A percentile compares a stretch with the other conserved stretches of the same genome.
phyloP scores from a whole-genome alignment of 2,797 vertebrate species.

The Jordanella pulchra region DNA sequence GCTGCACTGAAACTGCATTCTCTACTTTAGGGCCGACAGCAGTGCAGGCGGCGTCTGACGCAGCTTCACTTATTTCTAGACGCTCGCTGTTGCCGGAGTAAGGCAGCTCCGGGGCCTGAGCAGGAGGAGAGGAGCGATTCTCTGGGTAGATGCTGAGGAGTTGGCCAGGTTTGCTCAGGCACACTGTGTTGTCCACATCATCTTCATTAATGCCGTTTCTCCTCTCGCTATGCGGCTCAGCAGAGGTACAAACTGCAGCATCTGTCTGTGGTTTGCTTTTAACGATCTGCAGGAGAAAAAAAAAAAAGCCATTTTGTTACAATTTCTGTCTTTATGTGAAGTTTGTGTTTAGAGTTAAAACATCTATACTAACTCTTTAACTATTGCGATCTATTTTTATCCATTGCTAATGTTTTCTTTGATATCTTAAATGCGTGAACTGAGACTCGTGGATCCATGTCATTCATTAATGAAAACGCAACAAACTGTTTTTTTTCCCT shows the following conservation, averaged over 20 bases:
- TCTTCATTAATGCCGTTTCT: neutral
- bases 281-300: constrained; percentile 49
- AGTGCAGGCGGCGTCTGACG: constrained; percentile 1
- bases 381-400: too few species aligned
- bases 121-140: neutral
- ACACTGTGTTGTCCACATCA: constrained; percentile 20
- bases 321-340: too few species aligned
- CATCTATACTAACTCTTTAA: neutral
- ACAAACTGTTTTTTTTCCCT: neutral
- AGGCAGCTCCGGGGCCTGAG: constrained; percentile 3
- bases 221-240: neutral
- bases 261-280: constrained; percentile 23
- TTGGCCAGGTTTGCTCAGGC: constrained; percentile 66
- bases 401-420: too few species aligned
- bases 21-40: neutral
- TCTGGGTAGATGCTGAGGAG: constrained; percentile 49
- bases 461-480: neutral
- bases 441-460: neutral
- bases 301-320: neutral
- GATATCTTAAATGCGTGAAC: too few species aligned
- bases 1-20: neutral
- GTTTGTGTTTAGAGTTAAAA: neutral
- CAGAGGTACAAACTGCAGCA: neutral
- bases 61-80: constrained; percentile 61
- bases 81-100: constrained; percentile 55